phyloP scores from a whole-genome alignment of 2,113 vertebrate genomes.

The Myotis davidii region DNA sequence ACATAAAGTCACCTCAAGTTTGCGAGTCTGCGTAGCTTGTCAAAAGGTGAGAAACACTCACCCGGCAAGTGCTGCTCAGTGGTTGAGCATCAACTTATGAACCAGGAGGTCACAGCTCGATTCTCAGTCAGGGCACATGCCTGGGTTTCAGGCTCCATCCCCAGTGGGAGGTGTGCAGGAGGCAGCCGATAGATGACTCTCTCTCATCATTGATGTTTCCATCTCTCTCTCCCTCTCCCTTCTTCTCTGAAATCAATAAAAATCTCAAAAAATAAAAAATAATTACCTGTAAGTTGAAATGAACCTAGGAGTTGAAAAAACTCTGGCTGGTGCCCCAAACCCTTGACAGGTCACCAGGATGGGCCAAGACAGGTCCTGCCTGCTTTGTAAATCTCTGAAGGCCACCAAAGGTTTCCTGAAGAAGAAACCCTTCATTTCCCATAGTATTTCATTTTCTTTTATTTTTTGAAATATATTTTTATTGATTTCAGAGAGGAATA shows the following conservation, averaged over 20 bases:
- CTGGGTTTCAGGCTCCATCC: too few relatives aligned
- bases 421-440: neutral
- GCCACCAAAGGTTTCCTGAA: neutral
- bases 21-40: neutral
- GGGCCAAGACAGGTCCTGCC: neutral
- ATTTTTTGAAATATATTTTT: too few relatives aligned
- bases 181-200: too few relatives aligned
- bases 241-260: too few relatives aligned
- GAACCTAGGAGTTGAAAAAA: neutral
- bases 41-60: neutral
- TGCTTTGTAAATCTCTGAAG: neutral
- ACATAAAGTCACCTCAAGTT: neutral
- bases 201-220: too few relatives aligned
- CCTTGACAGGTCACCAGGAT: neutral
- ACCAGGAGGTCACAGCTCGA: too few relatives aligned
- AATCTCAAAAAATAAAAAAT: neutral
- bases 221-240: too few relatives aligned
- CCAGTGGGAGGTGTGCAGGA: too few relatives aligned
- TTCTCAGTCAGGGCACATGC: too few relatives aligned
- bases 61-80: too few relatives aligned
- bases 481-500: too few relatives aligned
- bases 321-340: neutral
- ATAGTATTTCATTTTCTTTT: conserved; percentile 32
- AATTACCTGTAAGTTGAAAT: neutral
- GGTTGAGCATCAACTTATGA: too few relatives aligned